Base-by-base conservation (phyloP, 2,888 invertebrate genomes). In the Lamellibrachia satsuma region DNA sequence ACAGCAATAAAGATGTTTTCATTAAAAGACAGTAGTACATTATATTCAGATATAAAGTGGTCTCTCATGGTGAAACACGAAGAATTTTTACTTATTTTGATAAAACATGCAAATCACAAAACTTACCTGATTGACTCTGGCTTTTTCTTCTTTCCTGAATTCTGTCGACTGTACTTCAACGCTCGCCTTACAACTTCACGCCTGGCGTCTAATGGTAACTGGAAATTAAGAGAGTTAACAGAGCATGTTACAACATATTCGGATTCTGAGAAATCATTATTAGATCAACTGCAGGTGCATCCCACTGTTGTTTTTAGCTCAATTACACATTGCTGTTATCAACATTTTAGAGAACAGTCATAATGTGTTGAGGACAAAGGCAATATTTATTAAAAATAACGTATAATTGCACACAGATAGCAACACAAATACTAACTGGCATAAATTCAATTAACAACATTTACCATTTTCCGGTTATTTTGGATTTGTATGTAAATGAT, bases 121-220 rank as follows among this genome's bases (percentile, higher is more conserved):
- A 52, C 93, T 92, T 90, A 95, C 95, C 94, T 94, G 51, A 93
- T 60, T 55, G 94, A 94, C 91, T 95, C 95, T 52, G 90, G 93
- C 92, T 94, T 94, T 92, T 95, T 95, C 93, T 95, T 95, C 93
- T 95, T 95, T 55, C 94, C 94, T 52, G 93, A 93, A 92, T 95
- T 95, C 92, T 96, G 95, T 52, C 94, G 94, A 90, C 95, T 94
- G 92, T 95, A 95, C 93, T 96, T 96, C 91, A 96, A 92, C 9
- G 95, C 95, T 92, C 96, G 94, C 90, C 95, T 95, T 27, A 96
- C 94, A 55, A 96, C 95, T 93, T 96, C 96, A 91, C 94, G 94
- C 91, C 96, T 94, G 75, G 95, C 95, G 0, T 96, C 96, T 9
- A 95, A 92, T 7, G 95, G 95, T 92, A 96, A 94, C 96, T 96